phyloP scores from a whole-genome alignment of 1,140 invertebrate genomes.

The Neuroterus valhalla region DNA sequence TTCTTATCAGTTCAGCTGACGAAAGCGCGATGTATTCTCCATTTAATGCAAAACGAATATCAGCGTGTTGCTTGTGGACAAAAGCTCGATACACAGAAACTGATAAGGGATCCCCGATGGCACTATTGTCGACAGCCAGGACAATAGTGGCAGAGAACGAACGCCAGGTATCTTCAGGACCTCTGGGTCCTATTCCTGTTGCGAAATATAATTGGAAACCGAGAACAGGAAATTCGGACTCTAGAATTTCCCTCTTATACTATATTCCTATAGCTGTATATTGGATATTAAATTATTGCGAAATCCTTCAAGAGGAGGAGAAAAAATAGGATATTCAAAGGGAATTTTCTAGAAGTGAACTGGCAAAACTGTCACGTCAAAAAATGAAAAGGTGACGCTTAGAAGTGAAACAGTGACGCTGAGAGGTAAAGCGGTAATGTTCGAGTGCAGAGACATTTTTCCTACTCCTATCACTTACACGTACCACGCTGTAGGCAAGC shows the following conservation, averaged over 20 bases:
- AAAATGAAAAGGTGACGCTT: no score
- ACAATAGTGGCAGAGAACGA: constrained; percentile 15
- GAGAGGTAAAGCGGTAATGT: no score
- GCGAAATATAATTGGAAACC: constrained; percentile 27
- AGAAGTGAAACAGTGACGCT: no score
- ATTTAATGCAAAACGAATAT: constrained; percentile 25
- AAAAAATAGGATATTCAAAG: no score
- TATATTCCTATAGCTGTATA: background rate
- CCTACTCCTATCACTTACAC: no score
- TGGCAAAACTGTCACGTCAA: no score
- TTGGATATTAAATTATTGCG: background rate
- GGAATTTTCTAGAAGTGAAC: no score
- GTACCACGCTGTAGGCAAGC: no score
- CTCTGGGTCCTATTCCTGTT: constrained; percentile 18
- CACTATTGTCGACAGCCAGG: constrained; percentile 5
- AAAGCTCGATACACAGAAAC: constrained; percentile 20
- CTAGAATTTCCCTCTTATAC: background rate
- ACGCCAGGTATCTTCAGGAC: constrained; percentile 5
- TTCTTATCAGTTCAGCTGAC: constrained; percentile 10
- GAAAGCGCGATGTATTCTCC: constrained; percentile 4
- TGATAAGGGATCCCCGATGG: constrained; percentile 24
- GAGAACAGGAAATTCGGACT: constrained; percentile 27
- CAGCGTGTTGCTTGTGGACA: constrained; percentile 24
- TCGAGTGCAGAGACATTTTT: no score
- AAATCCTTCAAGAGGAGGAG: background rate